These are phyloP conservation scores for Drosophila antonietae DNA, from an alignment of 2,888 invertebrate species.

Conservation along the genomic window DNA sequence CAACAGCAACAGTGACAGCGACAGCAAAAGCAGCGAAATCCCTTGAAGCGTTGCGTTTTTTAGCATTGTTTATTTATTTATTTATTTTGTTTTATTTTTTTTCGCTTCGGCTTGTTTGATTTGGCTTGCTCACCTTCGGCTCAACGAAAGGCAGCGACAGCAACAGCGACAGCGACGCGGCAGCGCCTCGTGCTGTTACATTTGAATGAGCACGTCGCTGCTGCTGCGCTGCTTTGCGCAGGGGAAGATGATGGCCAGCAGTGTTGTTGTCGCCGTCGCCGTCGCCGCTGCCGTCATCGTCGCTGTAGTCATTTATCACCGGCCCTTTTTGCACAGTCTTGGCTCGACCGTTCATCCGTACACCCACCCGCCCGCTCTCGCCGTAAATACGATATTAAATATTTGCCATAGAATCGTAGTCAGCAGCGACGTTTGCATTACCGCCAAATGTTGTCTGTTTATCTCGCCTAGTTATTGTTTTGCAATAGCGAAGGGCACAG, in stretches of 20 bases:
- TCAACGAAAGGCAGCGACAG: slow-evolving; percentile 55
- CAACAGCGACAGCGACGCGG: slow-evolving; percentile 11
- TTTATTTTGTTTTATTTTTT: slow-evolving; percentile 39
- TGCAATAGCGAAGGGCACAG: slow-evolving; percentile 30
- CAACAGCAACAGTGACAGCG: slow-evolving; percentile 28
- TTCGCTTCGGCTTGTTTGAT: slow-evolving; percentile 71
- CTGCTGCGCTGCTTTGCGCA: slow-evolving; percentile 31
- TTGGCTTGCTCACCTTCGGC: slow-evolving; percentile 72
- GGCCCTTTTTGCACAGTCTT: slow-evolving; percentile 47
- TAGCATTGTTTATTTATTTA: slow-evolving; percentile 31
- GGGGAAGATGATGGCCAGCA: slow-evolving; percentile 37
- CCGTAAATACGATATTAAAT: slow-evolving; percentile 73
- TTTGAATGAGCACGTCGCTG: slow-evolving; percentile 73
- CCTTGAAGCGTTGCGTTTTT: slow-evolving; percentile 71
- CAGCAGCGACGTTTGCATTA: slow-evolving; percentile 67
- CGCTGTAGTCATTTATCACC: slow-evolving; percentile 63
- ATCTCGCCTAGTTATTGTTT: slow-evolving; percentile 75
- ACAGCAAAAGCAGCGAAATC: slow-evolving; percentile 59
- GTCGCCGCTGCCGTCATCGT: slow-evolving; percentile 12
- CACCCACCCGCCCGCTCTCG: slow-evolving; percentile 31
- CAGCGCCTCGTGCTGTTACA: slow-evolving; percentile 73
- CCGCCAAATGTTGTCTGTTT: slow-evolving; percentile 75
- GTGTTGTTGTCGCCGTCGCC: slow-evolving; percentile 1
- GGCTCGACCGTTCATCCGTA: slow-evolving; percentile 9
- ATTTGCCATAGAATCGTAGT: slow-evolving; percentile 70